Evolutionary conservation across 2,113 vertebrate genomes (phyloP).

Genomic region (Microtus montanus): DNA sequence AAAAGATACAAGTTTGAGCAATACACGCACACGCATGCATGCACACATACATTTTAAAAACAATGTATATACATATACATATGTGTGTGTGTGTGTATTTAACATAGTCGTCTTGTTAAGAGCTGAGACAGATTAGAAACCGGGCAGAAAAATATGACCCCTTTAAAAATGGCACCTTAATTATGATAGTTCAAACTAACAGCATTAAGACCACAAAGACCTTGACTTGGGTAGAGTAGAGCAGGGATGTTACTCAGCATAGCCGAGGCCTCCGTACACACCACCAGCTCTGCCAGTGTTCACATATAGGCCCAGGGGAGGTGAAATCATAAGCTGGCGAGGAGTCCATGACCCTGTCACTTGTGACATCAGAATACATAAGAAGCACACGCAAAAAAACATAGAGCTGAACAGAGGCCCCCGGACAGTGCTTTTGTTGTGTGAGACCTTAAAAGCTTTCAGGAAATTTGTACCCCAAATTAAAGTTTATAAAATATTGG

Average conservation of each 20-base stretch:
- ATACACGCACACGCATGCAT: not conserved
- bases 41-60: not conserved
- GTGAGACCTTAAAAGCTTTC: constrained; percentile 11
- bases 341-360: not conserved
- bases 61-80: too few relatives aligned
- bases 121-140: constrained; percentile 12
- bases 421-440: not conserved
- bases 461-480: constrained; percentile 48
- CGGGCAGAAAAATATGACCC: constrained; percentile 30
- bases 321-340: accelerated
- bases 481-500: constrained; percentile 36
- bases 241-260: not conserved
- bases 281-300: not conserved
- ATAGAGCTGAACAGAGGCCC: not conserved
- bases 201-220: not conserved
- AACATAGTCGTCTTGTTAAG: not conserved
- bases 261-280: not conserved
- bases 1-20: not conserved
- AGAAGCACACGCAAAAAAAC: constrained; percentile 6
- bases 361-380: not conserved
- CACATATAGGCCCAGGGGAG: not conserved
- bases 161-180: constrained; percentile 22
- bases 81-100: too few relatives aligned
- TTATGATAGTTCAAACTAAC: constrained; percentile 29
- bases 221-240: not conserved